Conservation (phyloP, 2,888 invertebrate species). For the Spisula solida region DNA sequence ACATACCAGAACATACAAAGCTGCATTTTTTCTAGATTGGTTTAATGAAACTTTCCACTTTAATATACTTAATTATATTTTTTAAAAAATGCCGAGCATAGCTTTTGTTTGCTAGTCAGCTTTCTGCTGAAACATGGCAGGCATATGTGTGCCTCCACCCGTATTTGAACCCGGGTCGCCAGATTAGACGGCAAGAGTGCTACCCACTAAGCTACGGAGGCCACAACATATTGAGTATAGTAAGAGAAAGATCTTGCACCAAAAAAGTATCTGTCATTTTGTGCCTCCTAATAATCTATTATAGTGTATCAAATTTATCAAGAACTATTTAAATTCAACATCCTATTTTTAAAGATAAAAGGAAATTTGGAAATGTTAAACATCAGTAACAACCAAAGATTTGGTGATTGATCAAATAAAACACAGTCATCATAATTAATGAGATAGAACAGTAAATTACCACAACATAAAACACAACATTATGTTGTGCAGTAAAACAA, state of each 20-base stretch:
- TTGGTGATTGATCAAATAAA: slow-evolving; percentile 10
- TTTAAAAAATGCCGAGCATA: too few relatives aligned
- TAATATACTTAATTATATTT: neutral
- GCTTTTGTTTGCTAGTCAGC: too few relatives aligned
- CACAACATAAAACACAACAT: neutral
- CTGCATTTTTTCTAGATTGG: slow-evolving; percentile 13
- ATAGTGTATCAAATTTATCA: neutral
- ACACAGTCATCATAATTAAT: neutral
- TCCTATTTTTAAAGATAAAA: neutral
- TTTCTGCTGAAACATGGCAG: too few relatives aligned
- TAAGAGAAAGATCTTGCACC: neutral
- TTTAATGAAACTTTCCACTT: neutral
- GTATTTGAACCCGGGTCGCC: too few relatives aligned
- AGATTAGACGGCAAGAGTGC: too few relatives aligned
- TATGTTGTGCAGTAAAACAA: neutral
- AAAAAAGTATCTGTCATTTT: neutral
- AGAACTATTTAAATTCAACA: neutral
- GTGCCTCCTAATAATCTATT: neutral
- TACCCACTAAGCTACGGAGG: too few relatives aligned
- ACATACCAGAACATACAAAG: neutral
- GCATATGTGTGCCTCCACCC: too few relatives aligned
- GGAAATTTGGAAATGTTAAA: neutral
- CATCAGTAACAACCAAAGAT: neutral
- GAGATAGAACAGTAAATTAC: neutral
- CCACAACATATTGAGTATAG: neutral